These are phyloP conservation scores for Octonoba sinensis DNA, from an alignment of 2,888 invertebrate genomes.

Conservation along the genomic window DNA sequence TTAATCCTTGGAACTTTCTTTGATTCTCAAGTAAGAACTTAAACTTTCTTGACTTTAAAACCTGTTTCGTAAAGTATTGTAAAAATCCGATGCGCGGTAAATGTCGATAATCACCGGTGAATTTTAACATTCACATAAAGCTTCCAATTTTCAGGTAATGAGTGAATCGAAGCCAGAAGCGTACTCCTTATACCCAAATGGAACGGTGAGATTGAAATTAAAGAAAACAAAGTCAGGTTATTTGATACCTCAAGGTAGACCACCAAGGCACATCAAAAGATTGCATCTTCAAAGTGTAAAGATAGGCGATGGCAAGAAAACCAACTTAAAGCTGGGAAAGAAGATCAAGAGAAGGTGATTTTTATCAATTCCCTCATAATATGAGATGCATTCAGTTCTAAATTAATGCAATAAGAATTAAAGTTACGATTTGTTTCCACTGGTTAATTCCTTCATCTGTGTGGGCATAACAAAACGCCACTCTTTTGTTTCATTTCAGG, in stretches of 20 bases:
- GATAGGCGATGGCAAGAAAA: conserved; percentile 41
- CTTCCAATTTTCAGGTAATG: conserved; percentile 14
- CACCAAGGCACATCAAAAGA: conserved; percentile 33
- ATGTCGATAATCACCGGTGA: too few species aligned
- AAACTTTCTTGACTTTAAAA: too few species aligned
- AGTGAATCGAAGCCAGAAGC: conserved; percentile 32
- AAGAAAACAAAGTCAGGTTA: conserved; percentile 38
- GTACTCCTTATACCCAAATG: conserved; percentile 24
- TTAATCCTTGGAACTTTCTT: conserved; percentile 24
- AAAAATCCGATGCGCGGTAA: too few species aligned
- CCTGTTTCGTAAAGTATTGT: too few species aligned
- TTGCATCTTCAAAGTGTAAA: conserved; percentile 32
- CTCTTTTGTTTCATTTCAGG: too few species aligned
- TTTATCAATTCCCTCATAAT: not conserved
- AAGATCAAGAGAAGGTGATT: conserved; percentile 49
- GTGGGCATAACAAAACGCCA: too few species aligned
- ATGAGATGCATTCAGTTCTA: too few species aligned
- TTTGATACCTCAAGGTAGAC: conserved; percentile 29
- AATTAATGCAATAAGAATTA: too few species aligned
- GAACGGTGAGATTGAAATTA: conserved; percentile 31
- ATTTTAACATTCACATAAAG: too few species aligned
- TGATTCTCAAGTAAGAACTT: conserved; percentile 4
- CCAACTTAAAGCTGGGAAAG: conserved; percentile 45
- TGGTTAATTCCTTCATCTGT: too few species aligned
- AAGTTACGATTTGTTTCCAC: too few species aligned